Evolutionary conservation across 2,797 vertebrate species (phyloP).

Genomic region (Strix occidentalis): DNA sequence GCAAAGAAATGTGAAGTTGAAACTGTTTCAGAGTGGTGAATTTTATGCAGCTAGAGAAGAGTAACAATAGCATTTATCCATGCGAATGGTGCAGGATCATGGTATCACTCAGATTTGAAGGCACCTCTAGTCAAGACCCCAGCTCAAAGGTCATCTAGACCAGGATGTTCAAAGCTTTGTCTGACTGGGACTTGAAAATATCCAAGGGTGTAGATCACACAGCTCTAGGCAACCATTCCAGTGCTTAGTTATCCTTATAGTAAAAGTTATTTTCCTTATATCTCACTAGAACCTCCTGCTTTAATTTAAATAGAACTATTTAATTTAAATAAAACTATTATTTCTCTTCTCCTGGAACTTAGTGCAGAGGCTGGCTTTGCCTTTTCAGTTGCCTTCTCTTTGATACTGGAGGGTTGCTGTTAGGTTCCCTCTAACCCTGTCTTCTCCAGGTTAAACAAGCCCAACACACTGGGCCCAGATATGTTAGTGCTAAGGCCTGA

Average conservation of each 20-base stretch:
- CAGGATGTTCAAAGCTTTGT: background rate
- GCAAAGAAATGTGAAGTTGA: background rate
- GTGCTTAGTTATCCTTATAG: background rate
- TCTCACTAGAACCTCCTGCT: background rate
- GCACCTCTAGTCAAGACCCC: rapidly evolving
- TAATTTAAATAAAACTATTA: background rate
- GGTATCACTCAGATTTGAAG: background rate
- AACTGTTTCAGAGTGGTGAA: background rate
- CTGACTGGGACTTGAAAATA: background rate
- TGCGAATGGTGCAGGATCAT: background rate
- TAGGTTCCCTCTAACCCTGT: background rate
- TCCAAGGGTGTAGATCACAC: background rate
- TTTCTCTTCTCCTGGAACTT: background rate
- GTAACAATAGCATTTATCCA: background rate
- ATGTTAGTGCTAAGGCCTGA: background rate
- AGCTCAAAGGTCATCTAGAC: background rate
- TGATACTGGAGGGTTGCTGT: background rate
- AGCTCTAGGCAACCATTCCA: background rate
- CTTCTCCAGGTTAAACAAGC: background rate
- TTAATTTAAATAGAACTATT: background rate
- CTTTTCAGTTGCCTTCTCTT: background rate
- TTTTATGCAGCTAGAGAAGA: background rate
- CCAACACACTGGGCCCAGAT: too few relatives aligned
- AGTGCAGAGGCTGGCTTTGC: background rate
- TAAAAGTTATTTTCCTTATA: background rate